Evolutionary conservation across 2,888 invertebrate genomes (phyloP).

Genomic region (Fragum whitleyi): DNA sequence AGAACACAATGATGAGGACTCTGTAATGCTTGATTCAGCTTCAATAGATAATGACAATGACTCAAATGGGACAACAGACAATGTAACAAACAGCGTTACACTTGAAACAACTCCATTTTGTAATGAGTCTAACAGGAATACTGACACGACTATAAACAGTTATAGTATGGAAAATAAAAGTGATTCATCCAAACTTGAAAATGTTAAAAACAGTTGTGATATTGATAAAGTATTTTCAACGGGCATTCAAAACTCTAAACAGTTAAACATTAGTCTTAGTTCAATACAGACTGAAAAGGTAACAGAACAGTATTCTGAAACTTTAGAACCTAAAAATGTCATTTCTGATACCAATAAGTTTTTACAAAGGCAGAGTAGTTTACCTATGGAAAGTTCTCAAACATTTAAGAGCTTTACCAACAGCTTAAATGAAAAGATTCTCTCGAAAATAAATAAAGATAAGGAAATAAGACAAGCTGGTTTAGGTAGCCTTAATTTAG

Average conservation of each 20-base stretch:
- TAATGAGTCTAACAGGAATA: background rate
- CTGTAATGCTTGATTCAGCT: background rate
- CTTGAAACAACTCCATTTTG: too few relatives aligned
- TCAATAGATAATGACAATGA: too few relatives aligned
- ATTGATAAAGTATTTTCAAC: background rate
- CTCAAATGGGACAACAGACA: too few relatives aligned
- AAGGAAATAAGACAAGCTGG: background rate
- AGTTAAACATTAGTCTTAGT: background rate
- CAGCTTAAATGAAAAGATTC: too few relatives aligned
- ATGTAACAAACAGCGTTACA: too few relatives aligned
- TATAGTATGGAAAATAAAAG: background rate
- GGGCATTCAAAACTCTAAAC: background rate
- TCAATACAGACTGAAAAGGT: background rate
- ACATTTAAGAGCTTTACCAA: too few relatives aligned
- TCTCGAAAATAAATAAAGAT: too few relatives aligned
- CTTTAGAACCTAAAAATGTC: too few relatives aligned
- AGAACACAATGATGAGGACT: background rate
- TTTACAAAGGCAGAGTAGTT: too few relatives aligned
- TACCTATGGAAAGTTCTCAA: too few relatives aligned
- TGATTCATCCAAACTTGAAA: background rate
- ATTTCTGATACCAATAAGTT: too few relatives aligned
- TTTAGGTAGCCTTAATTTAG: background rate
- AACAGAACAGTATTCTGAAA: too few relatives aligned
- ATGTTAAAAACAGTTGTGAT: background rate
- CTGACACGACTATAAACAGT: background rate